These are phyloP conservation scores for Rhinoderma darwinii DNA, from an alignment of 2,113 vertebrate species.

Conservation along the genomic window DNA sequence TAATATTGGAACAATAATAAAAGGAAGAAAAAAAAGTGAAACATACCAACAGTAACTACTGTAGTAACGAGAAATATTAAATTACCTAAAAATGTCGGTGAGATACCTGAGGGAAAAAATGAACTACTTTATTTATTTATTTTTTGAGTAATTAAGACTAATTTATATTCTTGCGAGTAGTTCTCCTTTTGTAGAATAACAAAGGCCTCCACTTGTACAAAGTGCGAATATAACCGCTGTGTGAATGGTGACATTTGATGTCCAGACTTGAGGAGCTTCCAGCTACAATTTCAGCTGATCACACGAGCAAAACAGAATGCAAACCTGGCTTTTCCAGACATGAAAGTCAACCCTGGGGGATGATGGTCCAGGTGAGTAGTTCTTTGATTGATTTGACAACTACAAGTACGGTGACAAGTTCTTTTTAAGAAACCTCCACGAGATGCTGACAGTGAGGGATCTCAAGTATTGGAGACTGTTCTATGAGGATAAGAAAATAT, in stretches of 20 bases:
- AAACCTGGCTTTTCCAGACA: conserved; percentile 39
- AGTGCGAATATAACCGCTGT: not conserved
- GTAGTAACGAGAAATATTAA: not conserved
- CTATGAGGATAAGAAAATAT: not conserved
- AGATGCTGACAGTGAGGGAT: conserved; percentile 20
- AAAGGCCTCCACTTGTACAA: conserved; percentile 40
- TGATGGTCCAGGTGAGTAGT: conserved; percentile 54
- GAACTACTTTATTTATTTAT: not conserved
- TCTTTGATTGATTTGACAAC: conserved; percentile 58
- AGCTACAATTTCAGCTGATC: conserved; percentile 56
- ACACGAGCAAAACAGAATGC: conserved; percentile 40
- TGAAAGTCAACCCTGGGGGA: conserved; percentile 53
- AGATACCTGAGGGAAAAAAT: not conserved
- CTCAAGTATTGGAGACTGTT: not conserved
- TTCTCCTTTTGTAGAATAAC: conserved; percentile 30
- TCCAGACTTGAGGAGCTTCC: not conserved
- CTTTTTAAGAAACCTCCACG: conserved; percentile 28
- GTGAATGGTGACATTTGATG: conserved; percentile 27
- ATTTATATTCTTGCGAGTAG: not conserved
- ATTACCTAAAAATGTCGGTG: not conserved
- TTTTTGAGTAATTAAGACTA: conserved; percentile 18
- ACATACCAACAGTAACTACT: not conserved
- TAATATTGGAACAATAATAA: not conserved
- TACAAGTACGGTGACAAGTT: conserved; percentile 57
- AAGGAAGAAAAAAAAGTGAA: not conserved